Conservation (phyloP, 2,797 vertebrate genomes). For the Philypnodon macrostomus region DNA sequence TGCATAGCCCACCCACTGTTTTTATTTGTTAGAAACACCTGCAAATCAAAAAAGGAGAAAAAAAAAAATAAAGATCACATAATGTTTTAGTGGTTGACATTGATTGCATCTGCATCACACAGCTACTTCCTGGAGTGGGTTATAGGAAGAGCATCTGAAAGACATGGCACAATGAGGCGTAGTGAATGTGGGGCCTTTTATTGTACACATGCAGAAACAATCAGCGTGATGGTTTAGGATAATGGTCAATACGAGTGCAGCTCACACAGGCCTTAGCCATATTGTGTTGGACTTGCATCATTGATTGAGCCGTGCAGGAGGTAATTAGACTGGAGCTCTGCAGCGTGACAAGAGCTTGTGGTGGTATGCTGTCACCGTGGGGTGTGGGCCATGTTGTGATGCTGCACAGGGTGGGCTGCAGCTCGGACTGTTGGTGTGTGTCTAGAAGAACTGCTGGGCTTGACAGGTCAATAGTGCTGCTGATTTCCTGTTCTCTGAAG, state of each 20-base stretch:
- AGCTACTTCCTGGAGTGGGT: constrained; percentile 38
- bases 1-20: constrained; percentile 1
- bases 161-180: constrained; percentile 44
- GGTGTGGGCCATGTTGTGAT: constrained; percentile 55
- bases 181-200: constrained; percentile 40
- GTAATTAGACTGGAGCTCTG: constrained; percentile 71
- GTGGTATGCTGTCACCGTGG: constrained; percentile 62
- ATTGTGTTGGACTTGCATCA: constrained; percentile 70
- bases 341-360: constrained; percentile 61
- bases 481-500: constrained; percentile 61
- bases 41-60: constrained; percentile 1
- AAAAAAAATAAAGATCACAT: constrained; percentile 6
- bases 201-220: constrained; percentile 62
- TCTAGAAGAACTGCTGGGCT: constrained; percentile 42
- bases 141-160: no score
- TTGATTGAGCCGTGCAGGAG: constrained; percentile 75
- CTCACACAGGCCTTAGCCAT: constrained; percentile 55
- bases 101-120: constrained; percentile 50
- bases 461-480: constrained; percentile 64
- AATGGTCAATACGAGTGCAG: constrained; percentile 64
- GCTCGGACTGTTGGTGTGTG: constrained; percentile 31
- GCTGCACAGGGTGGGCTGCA: constrained; percentile 17
- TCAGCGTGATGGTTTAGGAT: constrained; percentile 60
- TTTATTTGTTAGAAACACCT: background rate
- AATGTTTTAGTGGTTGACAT: constrained; percentile 61